These are phyloP conservation scores for Ooceraea biroi DNA, from an alignment of 1,140 invertebrate species.

Conservation along the genomic window DNA sequence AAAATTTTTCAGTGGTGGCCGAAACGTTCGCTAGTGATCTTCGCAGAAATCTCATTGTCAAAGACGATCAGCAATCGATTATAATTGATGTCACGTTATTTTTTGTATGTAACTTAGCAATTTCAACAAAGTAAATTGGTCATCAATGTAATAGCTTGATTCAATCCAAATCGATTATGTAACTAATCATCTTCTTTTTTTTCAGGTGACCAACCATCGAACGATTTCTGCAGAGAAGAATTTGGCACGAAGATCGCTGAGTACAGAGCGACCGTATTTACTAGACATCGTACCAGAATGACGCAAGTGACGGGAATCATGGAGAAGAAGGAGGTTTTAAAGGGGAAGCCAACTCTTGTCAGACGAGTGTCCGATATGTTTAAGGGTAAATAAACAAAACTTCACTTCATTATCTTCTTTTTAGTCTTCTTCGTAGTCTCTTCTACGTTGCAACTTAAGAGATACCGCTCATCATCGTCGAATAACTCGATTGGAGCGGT, in stretches of 20 bases:
- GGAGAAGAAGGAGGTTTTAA: constrained; percentile 69
- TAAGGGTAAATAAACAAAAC: constrained; percentile 76
- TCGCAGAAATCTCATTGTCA: constrained; percentile 28
- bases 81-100: neutral
- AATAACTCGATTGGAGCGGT: neutral
- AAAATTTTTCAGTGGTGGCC: constrained; percentile 69
- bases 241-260: neutral
- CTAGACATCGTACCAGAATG: constrained; percentile 31
- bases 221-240: constrained; percentile 10
- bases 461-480: neutral
- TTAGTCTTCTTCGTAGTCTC: neutral
- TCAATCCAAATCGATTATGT: neutral
- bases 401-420: constrained; percentile 21
- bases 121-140: neutral
- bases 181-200: neutral
- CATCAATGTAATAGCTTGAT: neutral
- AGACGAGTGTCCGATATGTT: constrained; percentile 82
- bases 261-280: neutral
- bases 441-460: neutral
- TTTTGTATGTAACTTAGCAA: neutral
- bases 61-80: constrained; percentile 7
- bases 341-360: constrained; percentile 79
- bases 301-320: constrained; percentile 50
- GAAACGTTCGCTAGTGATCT: constrained; percentile 62
- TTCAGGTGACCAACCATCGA: constrained; percentile 12